These are phyloP conservation scores for Gryllus bimaculatus DNA, from an alignment of 1,140 invertebrate species.

Conservation along the genomic window DNA sequence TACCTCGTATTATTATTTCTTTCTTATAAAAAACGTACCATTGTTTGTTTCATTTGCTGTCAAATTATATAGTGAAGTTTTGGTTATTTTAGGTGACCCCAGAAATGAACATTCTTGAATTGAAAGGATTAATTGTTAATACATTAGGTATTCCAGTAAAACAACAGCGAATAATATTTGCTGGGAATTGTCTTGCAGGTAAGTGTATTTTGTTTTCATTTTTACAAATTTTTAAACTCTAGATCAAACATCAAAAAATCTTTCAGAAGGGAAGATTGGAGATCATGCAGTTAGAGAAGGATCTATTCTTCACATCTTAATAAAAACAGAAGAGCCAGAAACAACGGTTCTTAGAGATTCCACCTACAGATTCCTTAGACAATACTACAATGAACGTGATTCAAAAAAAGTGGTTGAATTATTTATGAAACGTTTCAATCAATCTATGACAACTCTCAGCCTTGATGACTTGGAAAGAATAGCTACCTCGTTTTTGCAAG, in stretches of 20 bases:
- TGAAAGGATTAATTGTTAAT: background rate
- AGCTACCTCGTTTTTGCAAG: constrained; percentile 36
- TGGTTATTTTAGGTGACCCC: background rate
- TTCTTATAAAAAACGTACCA: too few species aligned
- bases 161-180: background rate
- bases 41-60: background rate
- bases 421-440: constrained; percentile 35
- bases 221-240: too few species aligned
- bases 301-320: background rate
- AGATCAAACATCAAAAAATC: background rate
- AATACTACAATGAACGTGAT: constrained; percentile 35
- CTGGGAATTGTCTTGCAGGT: background rate
- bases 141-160: background rate
- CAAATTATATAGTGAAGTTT: background rate
- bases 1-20: too few species aligned
- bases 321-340: background rate
- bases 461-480: constrained; percentile 39
- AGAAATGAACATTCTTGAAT: background rate
- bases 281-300: background rate
- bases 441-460: constrained; percentile 35
- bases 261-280: background rate
- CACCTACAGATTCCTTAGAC: constrained; percentile 33
- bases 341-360: constrained; percentile 30
- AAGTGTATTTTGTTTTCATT: background rate
- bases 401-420: constrained; percentile 36